Evolutionary conservation across 2,888 invertebrate species (phyloP).

Genomic region (Zootermopsis nevadensis): DNA sequence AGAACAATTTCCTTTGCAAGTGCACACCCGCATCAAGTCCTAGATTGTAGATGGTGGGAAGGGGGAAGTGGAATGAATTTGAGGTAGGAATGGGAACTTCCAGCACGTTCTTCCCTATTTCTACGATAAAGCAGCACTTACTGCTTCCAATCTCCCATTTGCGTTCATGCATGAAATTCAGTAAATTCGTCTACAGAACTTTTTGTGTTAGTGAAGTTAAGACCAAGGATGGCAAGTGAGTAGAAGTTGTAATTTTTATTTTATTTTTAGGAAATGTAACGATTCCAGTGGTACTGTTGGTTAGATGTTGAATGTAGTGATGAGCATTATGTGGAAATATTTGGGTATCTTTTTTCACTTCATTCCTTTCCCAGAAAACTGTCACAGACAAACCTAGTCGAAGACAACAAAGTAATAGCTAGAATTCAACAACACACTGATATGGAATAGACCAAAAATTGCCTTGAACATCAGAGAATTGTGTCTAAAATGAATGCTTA

Average conservation of each 20-base stretch:
- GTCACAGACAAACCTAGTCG: no score
- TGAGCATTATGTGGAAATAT: background rate
- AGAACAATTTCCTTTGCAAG: background rate
- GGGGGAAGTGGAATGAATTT: slow-evolving; percentile 34
- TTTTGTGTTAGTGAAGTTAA: background rate
- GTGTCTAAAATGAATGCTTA: no score
- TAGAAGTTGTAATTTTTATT: background rate
- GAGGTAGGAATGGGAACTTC: background rate
- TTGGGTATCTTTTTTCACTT: background rate
- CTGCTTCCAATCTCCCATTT: slow-evolving; percentile 21
- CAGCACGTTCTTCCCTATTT: slow-evolving; percentile 33
- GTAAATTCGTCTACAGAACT: slow-evolving; percentile 24
- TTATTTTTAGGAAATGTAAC: background rate
- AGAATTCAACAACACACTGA: no score
- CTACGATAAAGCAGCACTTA: slow-evolving; percentile 18
- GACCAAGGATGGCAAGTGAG: background rate
- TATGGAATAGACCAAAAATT: no score
- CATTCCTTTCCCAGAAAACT: no score
- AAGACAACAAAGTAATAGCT: no score
- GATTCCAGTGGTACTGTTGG: background rate
- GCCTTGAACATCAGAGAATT: no score
- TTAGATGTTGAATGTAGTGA: background rate
- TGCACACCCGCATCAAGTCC: background rate
- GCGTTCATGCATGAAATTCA: slow-evolving; percentile 44
- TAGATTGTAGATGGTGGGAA: background rate